Base-by-base conservation (phyloP, 2,113 vertebrate genomes). In the Carlito syrichta region DNA sequence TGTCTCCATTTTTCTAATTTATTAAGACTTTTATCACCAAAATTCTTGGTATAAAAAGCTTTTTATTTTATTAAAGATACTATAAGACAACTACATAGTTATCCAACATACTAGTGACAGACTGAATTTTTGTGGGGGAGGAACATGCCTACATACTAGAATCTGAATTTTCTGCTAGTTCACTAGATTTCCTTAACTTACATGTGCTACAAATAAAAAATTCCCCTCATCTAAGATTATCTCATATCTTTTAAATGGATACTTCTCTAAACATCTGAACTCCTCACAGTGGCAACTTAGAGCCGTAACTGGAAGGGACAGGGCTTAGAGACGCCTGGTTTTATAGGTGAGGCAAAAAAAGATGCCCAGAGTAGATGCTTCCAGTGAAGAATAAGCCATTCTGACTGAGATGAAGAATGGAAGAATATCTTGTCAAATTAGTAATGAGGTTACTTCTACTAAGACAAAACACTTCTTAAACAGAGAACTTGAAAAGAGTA, bases 81-180 rank as follows among this genome's bases (percentile, higher is more conserved):
- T 83, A 2, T 62, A 96, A 88, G 58, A 54, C 27, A 97, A 85
- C 0, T 68, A 54, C 2, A 66, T 56, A 68, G n/a, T 27, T 43
- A 73, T 23, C 3, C 13, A 84, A 71, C 19, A 77, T 22, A 85
- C 2, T 30, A 81, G 13, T 35, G 14, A 50, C 27, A 17, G 63
- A n/a, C 4, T 87, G 25, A 87, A 92, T 79, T 87, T 91, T 74
- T n/a, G n/a, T n/a, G n/a, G n/a, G 87, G 92, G 89, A 95, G 56
- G 87, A 38, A 78, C 22, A 32, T 20, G 66, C 1, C 12, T 5
- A 78, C 17, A 68, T 9, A 22, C n/a, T 73, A 89, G 38, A 89
- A 69, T 60, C 17, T 76, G 58, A 84, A 68, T 86, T 85, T 86
- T 73, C n/a, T 81, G 19, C 50, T 74, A 58, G 16, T 69, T 3